Conservation (phyloP, 92 coral and sea anemone species). For the Siderastrea radians region DNA sequence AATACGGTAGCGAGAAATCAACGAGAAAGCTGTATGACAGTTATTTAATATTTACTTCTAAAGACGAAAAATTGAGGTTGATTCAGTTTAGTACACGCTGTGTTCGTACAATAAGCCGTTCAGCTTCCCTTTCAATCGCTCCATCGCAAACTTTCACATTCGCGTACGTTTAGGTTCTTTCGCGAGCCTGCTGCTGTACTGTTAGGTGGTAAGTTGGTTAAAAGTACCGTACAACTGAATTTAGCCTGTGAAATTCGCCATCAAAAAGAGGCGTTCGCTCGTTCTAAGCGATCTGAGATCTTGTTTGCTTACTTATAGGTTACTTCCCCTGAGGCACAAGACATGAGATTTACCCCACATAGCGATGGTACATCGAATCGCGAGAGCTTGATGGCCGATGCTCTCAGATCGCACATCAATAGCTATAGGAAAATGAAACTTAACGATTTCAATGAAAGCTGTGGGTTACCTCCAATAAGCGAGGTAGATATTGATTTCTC, state of each 20-base stretch:
- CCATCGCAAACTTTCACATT: too few relatives aligned
- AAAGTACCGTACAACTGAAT: too few relatives aligned
- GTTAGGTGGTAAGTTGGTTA: too few relatives aligned
- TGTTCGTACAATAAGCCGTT: too few relatives aligned
- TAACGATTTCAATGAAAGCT: background rate
- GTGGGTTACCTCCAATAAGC: background rate
- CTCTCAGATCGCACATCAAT: background rate
- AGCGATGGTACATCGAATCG: background rate
- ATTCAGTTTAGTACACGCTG: too few relatives aligned
- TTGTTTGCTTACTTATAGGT: background rate
- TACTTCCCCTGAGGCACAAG: background rate
- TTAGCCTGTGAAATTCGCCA: background rate
- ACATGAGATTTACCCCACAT: conserved; percentile 20
- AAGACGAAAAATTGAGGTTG: too few relatives aligned
- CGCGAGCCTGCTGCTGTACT: too few relatives aligned
- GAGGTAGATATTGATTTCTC: background rate
- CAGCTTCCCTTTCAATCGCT: too few relatives aligned
- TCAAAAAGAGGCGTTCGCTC: background rate
- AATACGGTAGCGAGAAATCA: too few relatives aligned
- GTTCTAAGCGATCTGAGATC: background rate
- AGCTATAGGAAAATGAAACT: conserved; percentile 4
- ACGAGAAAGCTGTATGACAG: too few relatives aligned
- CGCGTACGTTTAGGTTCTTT: too few relatives aligned
- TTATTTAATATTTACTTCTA: too few relatives aligned
- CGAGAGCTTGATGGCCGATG: background rate